Evolutionary conservation across 2,888 invertebrate genomes (phyloP), one percentile per base, ranked within the genome.

Genomic region (Odontocerum albicorne): DNA sequence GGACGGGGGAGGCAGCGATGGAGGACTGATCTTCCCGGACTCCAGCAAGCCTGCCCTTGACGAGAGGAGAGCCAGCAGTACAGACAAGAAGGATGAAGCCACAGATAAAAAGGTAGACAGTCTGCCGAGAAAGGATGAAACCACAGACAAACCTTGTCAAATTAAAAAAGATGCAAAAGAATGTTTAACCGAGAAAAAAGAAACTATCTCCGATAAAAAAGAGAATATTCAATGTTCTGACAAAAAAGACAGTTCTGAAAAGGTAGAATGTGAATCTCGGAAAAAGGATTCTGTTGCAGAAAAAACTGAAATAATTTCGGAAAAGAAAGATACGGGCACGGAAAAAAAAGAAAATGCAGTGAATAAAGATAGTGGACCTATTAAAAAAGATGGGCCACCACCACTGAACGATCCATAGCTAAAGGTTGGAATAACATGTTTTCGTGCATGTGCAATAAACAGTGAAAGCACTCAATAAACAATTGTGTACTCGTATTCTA

Each of bases 1-100:
- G 6, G 39, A 39, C 4, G 38, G 42, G 31, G 43, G 22, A 17
- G 51, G 51, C 15, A 52, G 38, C 8, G 49, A 7, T 6, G 40
- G 19, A 22, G 22, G 38, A 12, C 35, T 38, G 3, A 36, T 36
- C 13, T 55, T 57, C n/a, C 57, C 60, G 2, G 60, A 60, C 31
- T 57, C 60, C 21, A 22, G 13, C 19, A 35, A 55, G 16, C 43
- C 27, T 20, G 17, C 19, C 27, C n/a, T 2, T 6, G 36, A 49
- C 2, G 27, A n/a, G n/a, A 21, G 42, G 38, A 38, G 27, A 16
- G 38, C 22, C 16, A 38, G 38, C 38, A n/a, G n/a, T 17, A 10
- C 39, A 49, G 27, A 22, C 10, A 19, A 20, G 10, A 32, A 46
- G 13, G 27, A 33, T 19, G 19, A 16, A 17, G 12, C 6, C 19